Base-by-base conservation (phyloP, 1,140 invertebrate species). In the Sitodiplosis mosellana region DNA sequence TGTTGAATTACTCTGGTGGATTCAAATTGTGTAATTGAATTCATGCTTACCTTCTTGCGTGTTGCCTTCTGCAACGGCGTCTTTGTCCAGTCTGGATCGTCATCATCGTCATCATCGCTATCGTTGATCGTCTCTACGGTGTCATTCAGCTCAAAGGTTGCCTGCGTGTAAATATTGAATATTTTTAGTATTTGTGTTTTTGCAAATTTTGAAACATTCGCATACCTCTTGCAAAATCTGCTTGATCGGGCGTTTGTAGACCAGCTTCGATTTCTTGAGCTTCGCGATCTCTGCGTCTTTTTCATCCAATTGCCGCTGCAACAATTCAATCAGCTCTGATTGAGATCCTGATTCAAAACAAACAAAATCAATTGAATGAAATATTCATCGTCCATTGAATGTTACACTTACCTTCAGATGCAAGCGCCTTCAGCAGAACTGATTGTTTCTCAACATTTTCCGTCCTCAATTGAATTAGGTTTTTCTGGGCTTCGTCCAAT, bases 61-160 rank as follows among this genome's bases (percentile, higher is more conserved):
- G 68, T 50, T 33, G 61, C 57, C 47, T 56, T 63, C 53, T 58
- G 73, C 4, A 77, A 54, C 3, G 78, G 78, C 6, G 78, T 80
- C 47, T 68, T 69, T 15, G 54, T 64, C 80, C 80, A 83, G 56
- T 82, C 80, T 0, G 80, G 78, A 63, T 83, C 79, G 37, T 74
- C 70, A 2, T 69, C 60, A 0, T 54, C 21, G 52, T 73, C 60
- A 48, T 77, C 73, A 12, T 69, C 59, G n/a, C 57, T 51, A 1
- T 63, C 59, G 14, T 65, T 61, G 1, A 66, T 59, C 27, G 63
- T 63, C 4, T 70, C 67, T 33, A 49, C 47, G 0, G 47, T 0
- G 19, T 41, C 1, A 10, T 27, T 10, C 10, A 27, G 10, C 27
- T 27, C 27, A 27, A 27, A 5, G 27, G 27, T 27, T 3, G 10